These are phyloP conservation scores for Echiichthys vipera DNA, from an alignment of 2,797 vertebrate species.

Conservation along the genomic window DNA sequence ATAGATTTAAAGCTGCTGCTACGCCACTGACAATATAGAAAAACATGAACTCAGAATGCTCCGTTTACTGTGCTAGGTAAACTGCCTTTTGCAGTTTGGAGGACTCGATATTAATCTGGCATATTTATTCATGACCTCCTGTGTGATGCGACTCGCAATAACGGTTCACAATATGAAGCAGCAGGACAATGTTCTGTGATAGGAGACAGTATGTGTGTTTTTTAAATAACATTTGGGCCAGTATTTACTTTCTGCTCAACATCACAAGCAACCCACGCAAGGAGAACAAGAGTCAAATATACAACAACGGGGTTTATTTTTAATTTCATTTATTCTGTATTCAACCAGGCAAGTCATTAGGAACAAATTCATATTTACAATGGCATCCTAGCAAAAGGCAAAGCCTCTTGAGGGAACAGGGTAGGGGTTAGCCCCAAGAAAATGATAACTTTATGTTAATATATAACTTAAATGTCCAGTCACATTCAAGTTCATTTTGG, in stretches of 20 bases:
- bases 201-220: not conserved
- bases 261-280: too few relatives aligned
- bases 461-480: not conserved
- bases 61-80: not conserved
- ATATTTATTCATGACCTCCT: slow-evolving; percentile 16
- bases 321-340: too few relatives aligned
- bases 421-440: too few relatives aligned
- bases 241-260: too few relatives aligned
- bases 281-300: too few relatives aligned
- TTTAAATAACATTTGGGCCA: not conserved
- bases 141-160: not conserved
- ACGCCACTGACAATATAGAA: not conserved
- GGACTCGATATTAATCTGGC: not conserved
- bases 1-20: slow-evolving; percentile 2
- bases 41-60: not conserved
- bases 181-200: not conserved
- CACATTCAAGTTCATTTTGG: too few relatives aligned
- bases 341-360: too few relatives aligned
- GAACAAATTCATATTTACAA: too few relatives aligned
- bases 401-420: too few relatives aligned
- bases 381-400: too few relatives aligned
- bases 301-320: too few relatives aligned
- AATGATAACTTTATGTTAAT: not conserved
- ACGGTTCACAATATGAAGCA: not conserved
- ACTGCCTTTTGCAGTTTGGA: not conserved